Percentiles rank a stretch among this genome's conserved stretches.
Evolutionary conservation across 2,888 invertebrate genomes (phyloP).

Genomic region (Drosophila sordidula): DNA sequence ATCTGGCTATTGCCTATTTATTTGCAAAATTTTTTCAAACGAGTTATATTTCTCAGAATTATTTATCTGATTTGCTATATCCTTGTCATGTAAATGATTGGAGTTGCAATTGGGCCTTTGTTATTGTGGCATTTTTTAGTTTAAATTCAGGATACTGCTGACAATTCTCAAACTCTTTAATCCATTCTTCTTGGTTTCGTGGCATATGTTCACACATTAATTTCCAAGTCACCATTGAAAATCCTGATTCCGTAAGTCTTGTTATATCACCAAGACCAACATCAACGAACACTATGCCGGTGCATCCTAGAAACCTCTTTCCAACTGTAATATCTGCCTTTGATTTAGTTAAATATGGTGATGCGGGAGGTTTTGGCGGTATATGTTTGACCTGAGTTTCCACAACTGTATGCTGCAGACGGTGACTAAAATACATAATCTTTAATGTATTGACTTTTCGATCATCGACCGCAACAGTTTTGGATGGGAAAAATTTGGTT

Average conservation of each 20-base stretch:
- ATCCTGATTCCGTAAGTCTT: conserved; percentile 97
- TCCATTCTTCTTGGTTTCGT: conserved; percentile 89
- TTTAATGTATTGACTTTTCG: conserved; percentile 45
- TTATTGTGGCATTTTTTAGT: no score
- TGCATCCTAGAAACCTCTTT: conserved; percentile 96
- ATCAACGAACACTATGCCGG: conserved; percentile 98
- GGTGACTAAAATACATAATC: conserved; percentile 41
- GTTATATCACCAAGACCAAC: conserved; percentile 97
- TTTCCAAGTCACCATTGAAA: conserved; percentile 99
- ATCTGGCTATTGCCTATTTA: no score
- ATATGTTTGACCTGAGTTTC: conserved; percentile 47
- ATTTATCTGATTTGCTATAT: no score
- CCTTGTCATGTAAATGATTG: no score
- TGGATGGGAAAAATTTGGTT: background rate
- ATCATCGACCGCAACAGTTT: conserved; percentile 52
- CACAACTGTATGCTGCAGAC: conserved; percentile 59
- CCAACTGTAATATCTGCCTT: conserved; percentile 87
- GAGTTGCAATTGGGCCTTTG: no score
- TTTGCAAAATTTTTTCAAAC: no score
- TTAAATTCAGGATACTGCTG: conserved; percentile 98
- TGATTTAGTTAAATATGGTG: conserved; percentile 14
- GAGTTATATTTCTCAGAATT: no score
- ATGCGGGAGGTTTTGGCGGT: conserved; percentile 1
- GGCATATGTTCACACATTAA: conserved; percentile 96
- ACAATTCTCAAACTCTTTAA: conserved; percentile 94